A percentile compares a stretch with the other conserved stretches of the same genome.
These are phyloP conservation scores for Orientallactaga sibirica DNA, from an alignment of 2,797 vertebrate species.

Conservation along the genomic window DNA sequence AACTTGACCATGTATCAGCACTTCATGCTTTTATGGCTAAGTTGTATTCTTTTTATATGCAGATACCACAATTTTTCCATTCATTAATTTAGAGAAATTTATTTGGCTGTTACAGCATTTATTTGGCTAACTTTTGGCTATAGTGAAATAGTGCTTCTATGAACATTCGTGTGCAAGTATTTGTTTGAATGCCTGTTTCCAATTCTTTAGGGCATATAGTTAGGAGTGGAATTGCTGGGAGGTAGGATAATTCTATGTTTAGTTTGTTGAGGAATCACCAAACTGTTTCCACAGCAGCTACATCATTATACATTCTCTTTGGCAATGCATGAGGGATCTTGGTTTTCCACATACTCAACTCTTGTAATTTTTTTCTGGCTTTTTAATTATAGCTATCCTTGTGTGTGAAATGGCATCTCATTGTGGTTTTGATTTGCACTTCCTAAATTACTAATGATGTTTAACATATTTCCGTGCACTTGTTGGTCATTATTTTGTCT, in stretches of 20 bases:
- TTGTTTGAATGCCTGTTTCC: slow-evolving; percentile 21
- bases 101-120: slow-evolving; percentile 32
- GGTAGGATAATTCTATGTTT: slow-evolving; percentile 44
- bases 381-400: slow-evolving; percentile 50
- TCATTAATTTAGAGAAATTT: slow-evolving; percentile 7
- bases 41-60: slow-evolving; percentile 40
- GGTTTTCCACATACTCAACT: slow-evolving; percentile 30
- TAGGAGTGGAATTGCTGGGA: slow-evolving; percentile 31
- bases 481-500: slow-evolving; percentile 13
- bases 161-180: background rate
- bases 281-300: background rate
- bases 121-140: slow-evolving; percentile 32
- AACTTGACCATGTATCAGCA: background rate
- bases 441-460: slow-evolving; percentile 41
- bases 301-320: background rate
- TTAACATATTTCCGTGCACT: slow-evolving; percentile 40
- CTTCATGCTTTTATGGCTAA: slow-evolving; percentile 24
- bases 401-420: slow-evolving; percentile 51
- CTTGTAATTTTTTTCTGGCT: slow-evolving; percentile 40
- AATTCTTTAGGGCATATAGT: slow-evolving; percentile 23
- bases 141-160: slow-evolving; percentile 29
- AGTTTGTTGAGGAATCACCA: slow-evolving; percentile 30
- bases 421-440: slow-evolving; percentile 58
- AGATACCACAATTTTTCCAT: background rate
- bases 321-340: background rate